Base-by-base conservation (phyloP, 2,888 invertebrate species). In the Luffia ferchaultella region DNA sequence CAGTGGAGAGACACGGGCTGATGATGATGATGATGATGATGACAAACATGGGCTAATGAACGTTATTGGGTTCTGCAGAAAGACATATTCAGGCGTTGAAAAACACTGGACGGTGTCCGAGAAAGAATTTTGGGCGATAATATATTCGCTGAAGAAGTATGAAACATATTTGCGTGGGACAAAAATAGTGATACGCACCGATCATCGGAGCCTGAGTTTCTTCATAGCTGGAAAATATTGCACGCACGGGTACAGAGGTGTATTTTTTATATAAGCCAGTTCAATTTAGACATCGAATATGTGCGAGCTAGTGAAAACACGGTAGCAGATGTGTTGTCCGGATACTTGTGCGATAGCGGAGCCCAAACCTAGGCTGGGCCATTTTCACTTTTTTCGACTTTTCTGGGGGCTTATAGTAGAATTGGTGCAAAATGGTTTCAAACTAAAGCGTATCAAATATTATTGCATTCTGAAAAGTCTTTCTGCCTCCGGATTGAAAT, bases 151-250 rank as follows among this genome's bases (percentile, higher is more conserved):
- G 0, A 52, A 45, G 5, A 61, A 62, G 49, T 62, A 61, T 53
- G 58, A 61, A 17, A 54, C 55, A 2, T 63, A 62, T 52, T 48
- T 63, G 1, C 20, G 58, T 2, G 60, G 58, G 0, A 49, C 40
- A 1, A 2, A 44, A 5, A 53, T 67, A 15, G 50, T 56, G 0
- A 53, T 65, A 1, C 48, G 57, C 16, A 63, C 60, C 0, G 67
- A 65, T 49, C 62, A 65, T 52, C 54, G 58, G 16, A 54, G 57
- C 0, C 49, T 64, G 1, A 57, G 53, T 0, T 66, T 62, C 48
- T 42, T 67, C 3, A 54, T 53, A n/a, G 54, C 51, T 64, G 65
- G 30, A 50, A 57, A 5, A 52, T 62, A 30, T 53, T 56, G 2
- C 57, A 51, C 16, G 51, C 57, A 0, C 52, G 64, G 1, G 42